A percentile compares a stretch with the other conserved stretches of the same genome.
These are phyloP conservation scores for Carettochelys insculpta DNA, from an alignment of 2,113 vertebrate species.

Conservation along the genomic window DNA sequence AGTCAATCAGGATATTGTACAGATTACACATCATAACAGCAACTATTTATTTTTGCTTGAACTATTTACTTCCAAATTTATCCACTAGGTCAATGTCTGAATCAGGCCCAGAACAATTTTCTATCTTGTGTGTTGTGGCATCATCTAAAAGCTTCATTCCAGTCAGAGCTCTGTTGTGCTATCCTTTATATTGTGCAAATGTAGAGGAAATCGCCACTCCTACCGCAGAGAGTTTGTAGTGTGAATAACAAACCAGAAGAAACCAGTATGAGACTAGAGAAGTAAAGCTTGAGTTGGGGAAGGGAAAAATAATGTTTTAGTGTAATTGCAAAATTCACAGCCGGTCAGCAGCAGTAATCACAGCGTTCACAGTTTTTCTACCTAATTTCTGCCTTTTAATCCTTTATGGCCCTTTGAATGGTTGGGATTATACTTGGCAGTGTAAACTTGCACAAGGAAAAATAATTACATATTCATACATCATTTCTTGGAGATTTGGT, in stretches of 20 bases:
- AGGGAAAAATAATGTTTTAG: not conserved
- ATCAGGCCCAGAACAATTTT: not conserved
- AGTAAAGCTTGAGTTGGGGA: not conserved
- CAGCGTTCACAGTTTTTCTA: not conserved
- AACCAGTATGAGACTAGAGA: not conserved
- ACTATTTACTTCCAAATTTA: not conserved
- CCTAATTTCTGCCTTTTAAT: not conserved
- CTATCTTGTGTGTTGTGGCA: not conserved
- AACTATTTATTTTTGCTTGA: not conserved
- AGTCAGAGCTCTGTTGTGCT: not conserved
- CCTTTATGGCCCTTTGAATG: not conserved
- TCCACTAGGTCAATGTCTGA: not conserved
- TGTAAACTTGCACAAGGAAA: not conserved
- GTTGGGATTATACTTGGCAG: not conserved
- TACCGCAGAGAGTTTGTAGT: not conserved
- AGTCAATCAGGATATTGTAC: not conserved
- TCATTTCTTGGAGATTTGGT: not conserved
- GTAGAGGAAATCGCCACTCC: not conserved
- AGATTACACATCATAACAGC: not conserved
- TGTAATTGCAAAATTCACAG: not conserved
- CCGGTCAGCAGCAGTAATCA: not conserved
- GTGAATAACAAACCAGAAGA: not conserved
- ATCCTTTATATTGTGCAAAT: not conserved
- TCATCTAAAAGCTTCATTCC: not conserved
- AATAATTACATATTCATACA: not conserved